Base-by-base conservation (phyloP, 2,113 vertebrate species). In the Corythornis vintsioides region DNA sequence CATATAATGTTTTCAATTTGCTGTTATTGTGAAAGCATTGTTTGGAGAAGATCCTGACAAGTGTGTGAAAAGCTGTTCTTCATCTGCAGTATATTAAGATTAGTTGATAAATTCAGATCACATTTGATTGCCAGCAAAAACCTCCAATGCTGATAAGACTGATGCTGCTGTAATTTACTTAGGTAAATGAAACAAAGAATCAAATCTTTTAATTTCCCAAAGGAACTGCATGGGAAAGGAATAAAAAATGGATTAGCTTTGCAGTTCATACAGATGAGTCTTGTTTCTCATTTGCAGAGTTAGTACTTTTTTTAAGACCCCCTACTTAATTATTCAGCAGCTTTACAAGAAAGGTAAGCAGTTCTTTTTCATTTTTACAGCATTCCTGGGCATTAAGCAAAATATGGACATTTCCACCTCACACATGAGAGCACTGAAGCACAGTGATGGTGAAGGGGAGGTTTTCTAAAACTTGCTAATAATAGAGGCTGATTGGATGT, bases 131-230 rank as follows among this genome's bases (percentile, higher is more conserved):
- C 52, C 70, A 89, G 74, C 47, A 92, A 86, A 91, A 65, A 3
- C 16, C 50, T 81, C 29, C 47, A 67, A 1, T 29, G 38, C 33
- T 73, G 61, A 8, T 85, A 69, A 76, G n/a, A 67, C 33, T 64
- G 79, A 73, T 79, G 85, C 47, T 75, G 35, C 47, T 83, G 55
- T 94, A 87, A 93, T 94, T 93, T 93, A 81, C 67, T 86, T 84
- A 76, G 83, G 86, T 84, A 92, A 95, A 95, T 71, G 53, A 88
- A 88, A 79, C 31, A 80, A 83, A 89, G 48, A 92, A 78, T 69
- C n/a, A 88, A 83, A 81, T 75, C 75, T 65, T 48, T 69, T 89
- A 67, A 86, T 92, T 96, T 95, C 85, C 83, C 61, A 52, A 81
- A 83, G 50, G 83, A 90, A 78, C 35, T 66, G 29, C n/a, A 86